A percentile compares a stretch with the other conserved stretches of the same genome.
phyloP scores from a whole-genome alignment of 2,113 vertebrate species.

The Circaetus cinerascens region DNA sequence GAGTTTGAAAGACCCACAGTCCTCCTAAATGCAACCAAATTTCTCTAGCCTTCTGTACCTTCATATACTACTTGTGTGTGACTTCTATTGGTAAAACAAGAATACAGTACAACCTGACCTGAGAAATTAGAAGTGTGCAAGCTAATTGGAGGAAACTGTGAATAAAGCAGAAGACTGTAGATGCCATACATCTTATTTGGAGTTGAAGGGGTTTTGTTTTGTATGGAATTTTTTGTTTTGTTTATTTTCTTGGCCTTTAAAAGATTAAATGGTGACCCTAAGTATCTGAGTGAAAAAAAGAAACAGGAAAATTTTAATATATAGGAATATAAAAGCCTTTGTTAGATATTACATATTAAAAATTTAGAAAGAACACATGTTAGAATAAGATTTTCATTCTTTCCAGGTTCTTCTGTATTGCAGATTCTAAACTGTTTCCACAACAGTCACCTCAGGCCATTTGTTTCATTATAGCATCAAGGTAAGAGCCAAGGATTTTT shows the following conservation, averaged over 20 bases:
- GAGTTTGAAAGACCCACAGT: neutral
- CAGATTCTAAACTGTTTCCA: neutral
- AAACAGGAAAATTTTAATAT: neutral
- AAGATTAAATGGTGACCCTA: neutral
- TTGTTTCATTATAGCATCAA: neutral
- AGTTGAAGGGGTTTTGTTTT: neutral
- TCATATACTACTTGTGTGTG: neutral
- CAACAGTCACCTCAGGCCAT: neutral
- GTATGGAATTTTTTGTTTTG: neutral
- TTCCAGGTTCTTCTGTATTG: neutral
- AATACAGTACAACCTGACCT: neutral
- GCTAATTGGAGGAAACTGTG: neutral
- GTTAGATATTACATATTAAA: neutral
- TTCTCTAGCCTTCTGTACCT: neutral
- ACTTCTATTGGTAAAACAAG: neutral
- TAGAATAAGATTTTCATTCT: neutral
- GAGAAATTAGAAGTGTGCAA: neutral
- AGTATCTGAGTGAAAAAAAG: neutral
- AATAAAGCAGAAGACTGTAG: neutral
- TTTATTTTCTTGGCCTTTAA: neutral
- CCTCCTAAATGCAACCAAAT: neutral
- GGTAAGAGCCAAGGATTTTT: neutral
- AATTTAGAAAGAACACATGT: neutral
- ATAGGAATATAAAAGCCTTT: neutral
- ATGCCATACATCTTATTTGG: neutral